Evolutionary conservation across 1,140 invertebrate species (phyloP), one percentile per base, ranked within the genome.

Genomic region (Meloidogyne floridensis): DNA sequence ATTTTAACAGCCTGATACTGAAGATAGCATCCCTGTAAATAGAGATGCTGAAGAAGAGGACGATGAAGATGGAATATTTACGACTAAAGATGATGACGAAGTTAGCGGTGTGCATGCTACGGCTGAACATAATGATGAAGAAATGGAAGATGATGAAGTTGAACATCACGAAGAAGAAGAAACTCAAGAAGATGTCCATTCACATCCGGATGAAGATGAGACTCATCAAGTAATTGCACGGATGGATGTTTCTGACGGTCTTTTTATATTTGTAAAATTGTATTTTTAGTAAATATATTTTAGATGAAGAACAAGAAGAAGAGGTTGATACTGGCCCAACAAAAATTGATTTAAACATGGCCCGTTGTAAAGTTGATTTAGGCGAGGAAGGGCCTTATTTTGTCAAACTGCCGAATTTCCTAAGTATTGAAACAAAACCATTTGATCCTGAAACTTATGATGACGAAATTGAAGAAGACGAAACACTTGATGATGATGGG

Each of bases 381-480:
- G 87, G 85, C 13, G 76, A 81, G 8, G 81, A 87, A 42, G 82
- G 81, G 2, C 84, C 88, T 11, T 65, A 77, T 15, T 86, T 88
- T 75, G 84, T 90, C 32, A 80, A 84, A 65, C 81, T 90, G 65
- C 88, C 88, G 1, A 90, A 90, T 78, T 90, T 90, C 72, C 73
- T 90, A 15, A 87, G 82, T 20, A 81, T 90, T 15, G 89, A 87
- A 11, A 84, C 84, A 43, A 92, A 96, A 84, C 97, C 97, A 0
- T 99, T 98, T 90, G 96, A 98, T 91, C 93, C 94, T 0, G 93
- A 94, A 81, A 95, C 94, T 0, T 99, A 99, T 91, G 97, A 99
- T 91, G 97, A 98, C 92, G 97, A 99, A 92, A 96, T 98, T 85
- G 97, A 98, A 89, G 97, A 99, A 87, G 96, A 99, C 20, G 83